These are phyloP conservation scores for Calyptomena viridis DNA, from an alignment of 2,113 vertebrate genomes.

Conservation along the genomic window DNA sequence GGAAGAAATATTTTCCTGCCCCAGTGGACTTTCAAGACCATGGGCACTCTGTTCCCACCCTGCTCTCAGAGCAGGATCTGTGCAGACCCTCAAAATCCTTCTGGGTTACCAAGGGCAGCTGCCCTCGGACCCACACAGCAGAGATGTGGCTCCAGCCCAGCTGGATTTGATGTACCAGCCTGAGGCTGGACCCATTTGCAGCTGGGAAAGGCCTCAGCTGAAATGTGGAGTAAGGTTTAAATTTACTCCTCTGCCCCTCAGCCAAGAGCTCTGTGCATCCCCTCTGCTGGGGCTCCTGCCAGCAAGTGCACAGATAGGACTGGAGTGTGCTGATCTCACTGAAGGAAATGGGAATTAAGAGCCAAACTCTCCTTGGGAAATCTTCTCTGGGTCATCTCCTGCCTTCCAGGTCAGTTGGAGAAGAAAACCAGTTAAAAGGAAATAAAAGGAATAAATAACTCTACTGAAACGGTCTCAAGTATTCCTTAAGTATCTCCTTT, in stretches of 20 bases:
- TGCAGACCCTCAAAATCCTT: neutral
- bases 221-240: neutral
- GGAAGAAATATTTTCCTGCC: neutral
- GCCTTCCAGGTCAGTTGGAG: neutral
- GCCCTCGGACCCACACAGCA: neutral
- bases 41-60: neutral
- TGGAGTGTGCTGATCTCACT: neutral
- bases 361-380: neutral
- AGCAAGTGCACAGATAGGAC: neutral
- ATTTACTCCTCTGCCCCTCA: neutral
- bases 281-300: neutral
- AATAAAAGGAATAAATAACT: neutral
- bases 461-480: neutral
- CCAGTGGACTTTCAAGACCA: neutral
- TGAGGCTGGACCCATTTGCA: neutral
- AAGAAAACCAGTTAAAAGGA: neutral
- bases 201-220: neutral
- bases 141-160: neutral
- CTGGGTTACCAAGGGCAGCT: neutral
- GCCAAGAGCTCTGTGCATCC: rapidly evolving
- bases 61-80: neutral
- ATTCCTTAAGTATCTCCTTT: neutral
- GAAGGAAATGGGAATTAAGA: neutral
- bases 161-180: neutral
- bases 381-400: neutral